Base-by-base conservation (phyloP, 2,888 invertebrate genomes). In the Danaus chrysippus region DNA sequence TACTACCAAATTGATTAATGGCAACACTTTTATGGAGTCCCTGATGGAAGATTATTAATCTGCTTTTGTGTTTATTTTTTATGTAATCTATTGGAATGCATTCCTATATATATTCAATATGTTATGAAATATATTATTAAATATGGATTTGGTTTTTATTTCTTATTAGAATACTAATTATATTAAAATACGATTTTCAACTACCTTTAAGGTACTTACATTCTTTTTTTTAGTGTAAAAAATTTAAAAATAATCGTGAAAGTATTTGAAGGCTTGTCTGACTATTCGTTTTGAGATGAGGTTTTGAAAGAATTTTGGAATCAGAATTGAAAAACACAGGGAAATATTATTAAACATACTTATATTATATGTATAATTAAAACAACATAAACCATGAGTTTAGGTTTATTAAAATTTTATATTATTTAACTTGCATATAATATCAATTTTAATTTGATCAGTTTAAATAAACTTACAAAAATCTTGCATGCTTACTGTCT, bases 1-100 rank as follows among this genome's bases (percentile, higher is more conserved):
- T 54, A 98, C 98, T 3, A 98, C 98, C 0, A 97, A 97, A 83
- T 88, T 99, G 46, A 95, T 98, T 54, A 98, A 97, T 84, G 98
- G 98, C 55, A 94, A 94, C 70, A 93, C 95, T 58, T 97, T 98
- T 82, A 88, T 98, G 15, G 94, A 95, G 76, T 94, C 94, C 15
- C 86, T 97, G 68, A 93, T 95, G 86, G 95, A 95, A 67, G 65
- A 71, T 23, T 81, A 84, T 66, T 79, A 74, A 65, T 49, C 13
- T 62, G 46, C 53, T 34, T 58, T n/a, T 41, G 49, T 55, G 41
- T 46, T 56, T 13, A 13, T 15, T 43, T 43, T 49, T 44, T 49
- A 55, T 61, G 11, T 23, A 55, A 63, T 54, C 49, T 53, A 17
- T 43, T 62, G 44, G 54, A 42, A 60, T 44, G 41, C 55, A 13